These are phyloP conservation scores for Pygmarrhopalites habei DNA, from an alignment of 1,140 invertebrate genomes.

Conservation along the genomic window DNA sequence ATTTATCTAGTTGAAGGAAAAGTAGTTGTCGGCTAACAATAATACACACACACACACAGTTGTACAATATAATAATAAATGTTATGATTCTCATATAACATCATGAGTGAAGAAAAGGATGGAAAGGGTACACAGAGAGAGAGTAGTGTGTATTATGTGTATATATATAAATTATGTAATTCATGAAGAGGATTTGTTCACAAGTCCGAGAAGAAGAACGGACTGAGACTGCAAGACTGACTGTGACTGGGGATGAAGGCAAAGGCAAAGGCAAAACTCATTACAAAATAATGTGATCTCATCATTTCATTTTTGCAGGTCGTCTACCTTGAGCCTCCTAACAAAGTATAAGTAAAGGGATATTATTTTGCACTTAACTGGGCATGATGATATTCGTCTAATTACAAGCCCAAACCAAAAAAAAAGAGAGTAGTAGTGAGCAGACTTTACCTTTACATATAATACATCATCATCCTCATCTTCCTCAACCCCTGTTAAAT, in stretches of 20 bases:
- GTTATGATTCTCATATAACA: too few species aligned
- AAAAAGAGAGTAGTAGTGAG: background rate
- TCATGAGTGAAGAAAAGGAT: too few species aligned
- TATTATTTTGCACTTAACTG: slow-evolving; percentile 29
- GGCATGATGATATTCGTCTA: slow-evolving; percentile 23
- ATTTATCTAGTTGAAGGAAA: too few species aligned
- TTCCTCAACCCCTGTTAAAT: slow-evolving; percentile 3
- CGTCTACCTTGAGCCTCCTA: slow-evolving; percentile 20
- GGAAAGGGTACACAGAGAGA: too few species aligned
- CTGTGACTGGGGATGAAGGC: too few species aligned
- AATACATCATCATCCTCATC: slow-evolving; percentile 7
- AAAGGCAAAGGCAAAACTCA: too few species aligned
- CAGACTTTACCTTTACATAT: background rate
- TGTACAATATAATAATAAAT: too few species aligned
- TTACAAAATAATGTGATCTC: slow-evolving; percentile 5
- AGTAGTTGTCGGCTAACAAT: too few species aligned
- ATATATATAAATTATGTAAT: too few species aligned
- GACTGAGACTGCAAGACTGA: too few species aligned
- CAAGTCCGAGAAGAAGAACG: background rate
- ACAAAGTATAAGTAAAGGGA: background rate
- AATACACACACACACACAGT: too few species aligned
- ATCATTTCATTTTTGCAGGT: slow-evolving; percentile 29
- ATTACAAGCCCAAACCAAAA: slow-evolving; percentile 11
- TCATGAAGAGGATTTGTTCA: slow-evolving; percentile 3
- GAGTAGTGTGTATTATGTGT: too few species aligned